Evolutionary conservation across 2,888 invertebrate species (phyloP).

Genomic region (Sylvicola fuscatus): DNA sequence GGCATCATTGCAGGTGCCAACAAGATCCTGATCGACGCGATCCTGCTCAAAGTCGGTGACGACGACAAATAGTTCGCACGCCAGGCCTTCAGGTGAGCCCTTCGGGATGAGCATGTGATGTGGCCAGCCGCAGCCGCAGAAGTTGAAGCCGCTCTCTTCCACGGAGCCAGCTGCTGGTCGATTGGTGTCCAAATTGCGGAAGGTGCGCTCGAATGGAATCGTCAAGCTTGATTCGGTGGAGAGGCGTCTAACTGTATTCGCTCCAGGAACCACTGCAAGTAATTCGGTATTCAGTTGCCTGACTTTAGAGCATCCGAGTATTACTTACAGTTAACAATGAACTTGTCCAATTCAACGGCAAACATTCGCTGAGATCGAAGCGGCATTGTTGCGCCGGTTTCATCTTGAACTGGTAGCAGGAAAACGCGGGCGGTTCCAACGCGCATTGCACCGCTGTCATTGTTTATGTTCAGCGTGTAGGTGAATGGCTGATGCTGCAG

Average conservation of each 20-base stretch:
- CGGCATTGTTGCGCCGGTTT: conserved; percentile 34
- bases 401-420: conserved; percentile 42
- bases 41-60: conserved; percentile 51
- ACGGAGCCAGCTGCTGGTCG: conserved; percentile 35
- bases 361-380: conserved; percentile 36
- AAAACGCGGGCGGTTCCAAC: conserved; percentile 45
- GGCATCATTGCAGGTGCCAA: conserved; percentile 46
- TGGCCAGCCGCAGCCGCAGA: conserved; percentile 81
- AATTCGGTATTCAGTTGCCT: conserved; percentile 1
- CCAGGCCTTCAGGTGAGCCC: conserved; percentile 42
- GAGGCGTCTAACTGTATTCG: conserved; percentile 39
- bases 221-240: conserved; percentile 60
- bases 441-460: conserved; percentile 25
- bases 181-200: conserved; percentile 42
- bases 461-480: conserved; percentile 40
- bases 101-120: conserved; percentile 60
- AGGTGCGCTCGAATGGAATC: conserved; percentile 63
- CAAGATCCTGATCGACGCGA: conserved; percentile 20
- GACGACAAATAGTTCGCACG: conserved; percentile 54
- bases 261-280: conserved; percentile 39
- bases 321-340: conserved; percentile 34
- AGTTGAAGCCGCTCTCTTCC: conserved; percentile 38
- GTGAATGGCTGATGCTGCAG: conserved; percentile 51
- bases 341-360: conserved; percentile 49
- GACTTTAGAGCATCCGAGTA: not conserved